Base-by-base conservation (phyloP, 2,113 vertebrate genomes). In the Bubalus kerabau region DNA sequence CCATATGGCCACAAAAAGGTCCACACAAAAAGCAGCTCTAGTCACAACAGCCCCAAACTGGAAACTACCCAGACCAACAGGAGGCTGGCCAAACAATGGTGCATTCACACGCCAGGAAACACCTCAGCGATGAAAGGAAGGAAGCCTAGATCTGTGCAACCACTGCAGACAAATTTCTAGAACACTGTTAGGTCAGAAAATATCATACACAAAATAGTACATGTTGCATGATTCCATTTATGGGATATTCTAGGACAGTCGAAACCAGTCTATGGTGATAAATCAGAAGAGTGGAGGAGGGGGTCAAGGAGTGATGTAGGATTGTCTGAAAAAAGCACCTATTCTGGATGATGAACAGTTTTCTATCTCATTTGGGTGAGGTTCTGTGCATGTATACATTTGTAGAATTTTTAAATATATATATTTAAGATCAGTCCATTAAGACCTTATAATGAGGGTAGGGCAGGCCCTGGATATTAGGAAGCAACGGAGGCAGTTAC, bases 351-450 rank as follows among this genome's bases (percentile, higher is more conserved):
- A 43, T 14, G 21, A 52, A 8, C 76, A 87, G 15, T 36, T 71
- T n/a, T 52, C 0, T 54, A 12, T 71, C 21, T 30, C 17, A 0
- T 23, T 19, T 0, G 16, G 6, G 2, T 71, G 52, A 40, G 30
- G 12, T n/a, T 50, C 40, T 46, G 1, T 87, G 26, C 5, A 14
- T 32, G 32, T 19, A 10, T 24, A 23, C 23, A 43, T 78, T 76
- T 59, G 30, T 24, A 43, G 87, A 21, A 76, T 5, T 74, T 40
- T 80, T 76, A 28, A 60, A 78, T 56, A 23, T 48, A 3, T 16
- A 2, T 52, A 48, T 56, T 56, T 57, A 59, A 90, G 36, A 82
- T 64, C 15, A 43, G 19, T 82, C 21, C 28, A 15, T 57, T n/a
- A 59, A 93, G 60, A 21, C 19, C 5, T 81, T 32, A 30, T 32